These are phyloP conservation scores for Leucopsar rothschildi DNA, from an alignment of 2,113 vertebrate genomes.

Conservation along the genomic window DNA sequence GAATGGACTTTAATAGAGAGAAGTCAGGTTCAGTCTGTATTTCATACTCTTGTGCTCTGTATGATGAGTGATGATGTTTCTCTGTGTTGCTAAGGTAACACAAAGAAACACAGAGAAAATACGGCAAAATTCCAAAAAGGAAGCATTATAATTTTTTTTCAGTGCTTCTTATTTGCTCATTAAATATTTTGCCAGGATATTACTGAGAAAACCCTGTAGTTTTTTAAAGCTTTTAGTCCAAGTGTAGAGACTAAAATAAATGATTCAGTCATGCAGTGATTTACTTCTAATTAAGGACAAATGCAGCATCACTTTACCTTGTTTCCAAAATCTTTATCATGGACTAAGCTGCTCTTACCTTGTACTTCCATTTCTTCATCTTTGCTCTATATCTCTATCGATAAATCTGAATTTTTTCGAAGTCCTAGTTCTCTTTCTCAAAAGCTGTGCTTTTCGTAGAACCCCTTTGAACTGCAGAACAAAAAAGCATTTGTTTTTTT, in stretches of 20 bases:
- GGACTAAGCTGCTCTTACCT: neutral
- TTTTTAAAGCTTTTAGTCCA: neutral
- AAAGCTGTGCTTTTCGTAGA: neutral
- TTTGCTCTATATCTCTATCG: neutral
- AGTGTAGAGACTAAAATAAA: neutral
- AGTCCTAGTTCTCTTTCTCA: neutral
- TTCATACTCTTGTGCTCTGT: neutral
- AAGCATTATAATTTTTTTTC: neutral
- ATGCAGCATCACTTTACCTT: neutral
- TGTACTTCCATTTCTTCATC: neutral
- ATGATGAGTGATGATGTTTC: neutral
- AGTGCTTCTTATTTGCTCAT: neutral
- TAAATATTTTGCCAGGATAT: constrained; percentile 26
- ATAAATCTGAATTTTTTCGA: neutral
- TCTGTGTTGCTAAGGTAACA: constrained; percentile 23
- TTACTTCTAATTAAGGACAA: neutral
- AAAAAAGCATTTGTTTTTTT: neutral
- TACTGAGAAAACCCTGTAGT: constrained; percentile 9
- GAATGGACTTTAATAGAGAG: neutral
- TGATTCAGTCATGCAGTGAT: neutral
- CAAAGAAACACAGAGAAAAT: neutral
- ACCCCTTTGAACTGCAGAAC: neutral
- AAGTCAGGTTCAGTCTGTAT: neutral
- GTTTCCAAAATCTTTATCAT: neutral
- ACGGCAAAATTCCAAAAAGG: neutral